phyloP scores from a whole-genome alignment of 2,113 vertebrate genomes.

The Symphodus melops region DNA sequence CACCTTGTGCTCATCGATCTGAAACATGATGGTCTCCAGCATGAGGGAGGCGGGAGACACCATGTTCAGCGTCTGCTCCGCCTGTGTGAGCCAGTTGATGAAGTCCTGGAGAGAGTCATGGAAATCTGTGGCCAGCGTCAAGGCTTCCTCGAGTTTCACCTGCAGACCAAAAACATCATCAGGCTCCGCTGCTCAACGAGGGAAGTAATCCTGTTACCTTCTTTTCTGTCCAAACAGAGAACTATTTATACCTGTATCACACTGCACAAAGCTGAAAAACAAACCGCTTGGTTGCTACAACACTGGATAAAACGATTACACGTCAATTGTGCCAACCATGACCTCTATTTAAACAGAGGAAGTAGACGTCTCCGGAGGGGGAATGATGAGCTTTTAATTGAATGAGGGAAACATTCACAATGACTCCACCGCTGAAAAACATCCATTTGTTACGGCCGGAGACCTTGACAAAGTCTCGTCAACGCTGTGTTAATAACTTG shows the following conservation, averaged over 20 bases:
- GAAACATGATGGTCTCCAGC: slow-evolving; percentile 96
- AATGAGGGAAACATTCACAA: slow-evolving; percentile 53
- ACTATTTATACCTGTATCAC: not conserved
- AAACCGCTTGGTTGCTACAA: slow-evolving; percentile 47
- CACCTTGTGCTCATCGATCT: slow-evolving; percentile 99
- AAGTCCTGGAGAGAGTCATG: slow-evolving; percentile 98
- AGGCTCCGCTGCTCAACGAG: not conserved
- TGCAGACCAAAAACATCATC: slow-evolving; percentile 68
- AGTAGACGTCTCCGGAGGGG: slow-evolving; percentile 56
- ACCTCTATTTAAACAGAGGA: slow-evolving; percentile 52
- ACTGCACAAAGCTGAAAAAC: not conserved
- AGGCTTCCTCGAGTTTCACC: slow-evolving; percentile 95
- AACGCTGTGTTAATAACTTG: slow-evolving; percentile 40
- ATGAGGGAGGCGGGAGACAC: slow-evolving; percentile 95
- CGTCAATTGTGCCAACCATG: slow-evolving; percentile 17
- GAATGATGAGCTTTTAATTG: slow-evolving; percentile 67
- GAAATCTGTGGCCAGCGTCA: slow-evolving; percentile 92
- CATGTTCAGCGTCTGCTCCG: slow-evolving; percentile 94
- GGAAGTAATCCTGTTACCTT: slow-evolving; percentile 1
- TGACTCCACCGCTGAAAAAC: slow-evolving; percentile 42
- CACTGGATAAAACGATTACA: slow-evolving; percentile 24
- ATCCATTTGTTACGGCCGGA: slow-evolving; percentile 42
- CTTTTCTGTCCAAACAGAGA: not conserved
- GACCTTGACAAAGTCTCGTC: slow-evolving; percentile 10
- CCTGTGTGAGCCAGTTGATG: slow-evolving; percentile 98